Evolutionary conservation across 2,113 vertebrate species (phyloP), one percentile per base, ranked within the genome.

Genomic region (Microtus oregoni): DNA sequence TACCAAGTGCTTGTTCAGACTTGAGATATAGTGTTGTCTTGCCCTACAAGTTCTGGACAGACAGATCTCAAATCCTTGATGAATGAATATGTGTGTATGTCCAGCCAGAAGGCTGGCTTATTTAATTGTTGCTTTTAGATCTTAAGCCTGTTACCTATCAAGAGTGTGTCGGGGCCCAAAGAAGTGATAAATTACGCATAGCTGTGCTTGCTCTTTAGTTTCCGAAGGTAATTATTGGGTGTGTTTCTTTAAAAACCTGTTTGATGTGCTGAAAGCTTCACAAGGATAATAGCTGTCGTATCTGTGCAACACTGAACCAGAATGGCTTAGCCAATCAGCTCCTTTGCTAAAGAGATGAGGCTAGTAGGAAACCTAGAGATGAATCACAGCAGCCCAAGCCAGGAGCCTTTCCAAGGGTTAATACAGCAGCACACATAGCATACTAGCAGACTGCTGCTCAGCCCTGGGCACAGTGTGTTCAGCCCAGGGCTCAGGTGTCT

Each of bases 151-250:
- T 94, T 78, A 94, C 77, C 89, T 95, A 55, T 93, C 85, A 94
- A 79, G 95, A 96, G 76, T 95, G 47, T 92, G 55, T 96, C 58
- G 72, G 78, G 95, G 95, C 89, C 89, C 1, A 7, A 94, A 95
- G 92, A 97, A 96, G 87, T 96, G 86, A 95, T 87, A 96, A 96
- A 94, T 94, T 91, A 87, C 55, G 63, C 30, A 13, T 76, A n/a
- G 73, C 22, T 65, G 26, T 78, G 55, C 82, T 94, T 93, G 82
- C 44, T 55, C 52, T 95, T 94, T 70, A 77, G 90, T 95, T 97
- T 86, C 73, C 3, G 3, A 95, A 94, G 78, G 41, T 97, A 97
- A 97, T 97, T 87, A 91, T 38, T 86, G 86, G 86, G 72, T 94
- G 55, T 90, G 67, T 88, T 85, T 97, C 65, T 91, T 92, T 83